Percentiles rank a stretch among this genome's conserved stretches.
phyloP scores from a whole-genome alignment of 2,113 vertebrate species.

The Halichoerus grypus region DNA sequence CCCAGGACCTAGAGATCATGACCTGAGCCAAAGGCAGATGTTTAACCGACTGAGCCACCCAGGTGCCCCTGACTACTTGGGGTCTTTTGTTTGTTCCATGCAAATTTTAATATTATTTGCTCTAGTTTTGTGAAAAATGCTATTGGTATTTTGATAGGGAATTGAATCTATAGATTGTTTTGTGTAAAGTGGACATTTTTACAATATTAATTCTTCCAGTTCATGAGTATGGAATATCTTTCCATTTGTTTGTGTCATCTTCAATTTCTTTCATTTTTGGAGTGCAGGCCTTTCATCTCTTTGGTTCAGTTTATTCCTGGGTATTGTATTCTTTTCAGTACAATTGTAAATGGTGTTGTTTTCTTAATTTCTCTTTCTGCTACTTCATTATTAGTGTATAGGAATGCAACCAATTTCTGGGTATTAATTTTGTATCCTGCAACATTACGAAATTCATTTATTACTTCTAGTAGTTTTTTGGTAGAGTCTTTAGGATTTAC shows the following conservation, averaged over 20 bases:
- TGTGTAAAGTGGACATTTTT: not conserved
- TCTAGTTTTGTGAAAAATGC: not conserved
- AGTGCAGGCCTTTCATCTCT: not conserved
- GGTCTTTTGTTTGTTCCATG: not conserved
- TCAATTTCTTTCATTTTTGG: not conserved
- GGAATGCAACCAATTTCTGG: not conserved
- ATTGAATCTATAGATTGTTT: not conserved
- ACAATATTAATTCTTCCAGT: not conserved
- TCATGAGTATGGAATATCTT: not conserved
- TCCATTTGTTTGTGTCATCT: not conserved
- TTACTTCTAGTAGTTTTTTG: not conserved
- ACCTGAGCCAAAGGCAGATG: not conserved
- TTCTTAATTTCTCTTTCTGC: not conserved
- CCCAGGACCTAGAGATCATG: not conserved
- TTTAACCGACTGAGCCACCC: not conserved
- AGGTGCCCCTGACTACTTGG: not conserved
- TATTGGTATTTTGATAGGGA: not conserved
- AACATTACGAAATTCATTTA: not conserved
- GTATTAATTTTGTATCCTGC: not conserved
- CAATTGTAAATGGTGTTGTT: not conserved
- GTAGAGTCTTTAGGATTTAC: not conserved
- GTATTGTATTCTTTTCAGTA: not conserved
- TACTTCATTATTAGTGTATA: not conserved
- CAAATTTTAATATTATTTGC: not conserved
- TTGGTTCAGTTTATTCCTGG: not conserved